Percentiles rank a stretch among this genome's conserved stretches.
These are phyloP conservation scores for Dusona sp. DNA, from an alignment of 2,888 invertebrate species.

Conservation along the genomic window DNA sequence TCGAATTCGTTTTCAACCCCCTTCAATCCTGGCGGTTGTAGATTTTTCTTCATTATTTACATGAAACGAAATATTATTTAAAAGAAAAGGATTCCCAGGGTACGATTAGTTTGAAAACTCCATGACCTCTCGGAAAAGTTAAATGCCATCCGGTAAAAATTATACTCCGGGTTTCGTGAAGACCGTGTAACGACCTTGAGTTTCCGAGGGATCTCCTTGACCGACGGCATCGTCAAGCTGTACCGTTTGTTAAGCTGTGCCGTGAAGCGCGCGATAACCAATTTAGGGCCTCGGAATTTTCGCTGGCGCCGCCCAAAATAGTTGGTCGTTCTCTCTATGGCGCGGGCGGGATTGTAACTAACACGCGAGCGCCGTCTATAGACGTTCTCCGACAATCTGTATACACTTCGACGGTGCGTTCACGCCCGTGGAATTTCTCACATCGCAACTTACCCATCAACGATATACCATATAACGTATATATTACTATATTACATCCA, in stretches of 20 bases:
- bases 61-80: not conserved
- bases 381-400: conserved; percentile 69
- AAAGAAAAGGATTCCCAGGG: not conserved
- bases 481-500: not conserved
- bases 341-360: conserved; percentile 51
- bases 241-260: conserved; percentile 73
- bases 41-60: not conserved
- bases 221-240: conserved; percentile 69
- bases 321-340: conserved; percentile 70
- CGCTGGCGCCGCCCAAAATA: conserved; percentile 82
- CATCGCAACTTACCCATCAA: conserved; percentile 39
- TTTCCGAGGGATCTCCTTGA: conserved; percentile 78
- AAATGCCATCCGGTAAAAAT: not conserved
- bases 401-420: conserved; percentile 60
- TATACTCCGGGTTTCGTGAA: not conserved
- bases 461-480: conserved; percentile 7
- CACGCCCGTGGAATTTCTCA: conserved; percentile 65
- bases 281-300: conserved; percentile 83
- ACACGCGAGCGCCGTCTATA: conserved; percentile 37
- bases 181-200: conserved; percentile 52
- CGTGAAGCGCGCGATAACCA: conserved; percentile 80
- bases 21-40: not conserved
- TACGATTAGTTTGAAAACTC: not conserved
- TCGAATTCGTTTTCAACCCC: not conserved
- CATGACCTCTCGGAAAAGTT: not conserved